Percentiles rank a stretch among this genome's conserved stretches.
Conservation (phyloP, 2,797 vertebrate genomes). For the Pseudochirops cupreus region DNA sequence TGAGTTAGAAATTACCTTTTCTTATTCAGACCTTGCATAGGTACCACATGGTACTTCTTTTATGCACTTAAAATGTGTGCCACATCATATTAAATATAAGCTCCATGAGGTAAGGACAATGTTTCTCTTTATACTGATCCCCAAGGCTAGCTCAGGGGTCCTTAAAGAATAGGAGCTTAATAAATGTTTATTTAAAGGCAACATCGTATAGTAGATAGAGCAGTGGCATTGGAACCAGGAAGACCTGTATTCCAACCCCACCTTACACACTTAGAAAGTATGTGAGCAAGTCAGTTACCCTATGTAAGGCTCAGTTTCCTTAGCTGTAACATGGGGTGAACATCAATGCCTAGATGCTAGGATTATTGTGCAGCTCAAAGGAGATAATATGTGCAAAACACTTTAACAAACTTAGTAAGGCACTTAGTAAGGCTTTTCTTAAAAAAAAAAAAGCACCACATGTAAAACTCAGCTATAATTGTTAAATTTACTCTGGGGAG, state of each 20-base stretch:
- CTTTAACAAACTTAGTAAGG: neutral
- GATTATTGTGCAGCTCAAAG: neutral
- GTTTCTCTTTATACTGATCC: neutral
- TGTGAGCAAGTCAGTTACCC: too few relatives aligned
- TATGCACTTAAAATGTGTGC: neutral
- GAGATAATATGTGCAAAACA: neutral
- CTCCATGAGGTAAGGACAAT: neutral
- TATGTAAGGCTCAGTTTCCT: neutral
- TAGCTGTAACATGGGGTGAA: neutral
- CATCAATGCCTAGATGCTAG: neutral
- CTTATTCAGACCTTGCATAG: neutral
- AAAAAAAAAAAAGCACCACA: neutral
- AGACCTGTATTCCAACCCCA: neutral
- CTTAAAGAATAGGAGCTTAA: neutral
- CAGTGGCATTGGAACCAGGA: neutral
- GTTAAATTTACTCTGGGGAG: neutral
- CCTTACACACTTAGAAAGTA: neutral
- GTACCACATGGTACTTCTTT: neutral
- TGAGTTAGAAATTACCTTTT: neutral
- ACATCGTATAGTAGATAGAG: neutral
- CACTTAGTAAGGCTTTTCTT: too few relatives aligned
- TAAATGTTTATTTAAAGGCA: neutral
- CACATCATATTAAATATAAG: neutral
- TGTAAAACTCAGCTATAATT: neutral
- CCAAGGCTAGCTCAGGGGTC: neutral